Percentiles rank a stretch among this genome's conserved stretches.
Conservation (phyloP, 2,797 vertebrate species). For the Poeciliopsis presidionis region DNA sequence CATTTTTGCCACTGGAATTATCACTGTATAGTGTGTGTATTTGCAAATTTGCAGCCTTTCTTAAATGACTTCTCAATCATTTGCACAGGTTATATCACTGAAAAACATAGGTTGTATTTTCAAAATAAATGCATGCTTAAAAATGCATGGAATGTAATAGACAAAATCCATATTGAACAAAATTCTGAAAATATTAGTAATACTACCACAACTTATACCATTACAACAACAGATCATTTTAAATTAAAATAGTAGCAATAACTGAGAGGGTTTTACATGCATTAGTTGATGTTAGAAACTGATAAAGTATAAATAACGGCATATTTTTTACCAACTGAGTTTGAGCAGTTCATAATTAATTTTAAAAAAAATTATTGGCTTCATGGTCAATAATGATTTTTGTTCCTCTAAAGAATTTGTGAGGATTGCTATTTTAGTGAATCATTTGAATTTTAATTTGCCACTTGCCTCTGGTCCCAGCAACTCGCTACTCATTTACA, state of each 20-base stretch:
- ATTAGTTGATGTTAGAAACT: neutral
- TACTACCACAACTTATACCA: neutral
- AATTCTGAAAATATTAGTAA: neutral
- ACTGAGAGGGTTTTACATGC: neutral
- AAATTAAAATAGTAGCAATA: neutral
- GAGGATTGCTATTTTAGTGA: neutral
- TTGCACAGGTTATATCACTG: neutral
- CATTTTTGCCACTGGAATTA: neutral
- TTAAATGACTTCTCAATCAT: neutral
- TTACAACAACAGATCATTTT: neutral
- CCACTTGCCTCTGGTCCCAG: neutral
- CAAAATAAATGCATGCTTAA: neutral
- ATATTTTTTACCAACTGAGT: neutral
- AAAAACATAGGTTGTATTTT: neutral
- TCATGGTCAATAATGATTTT: neutral
- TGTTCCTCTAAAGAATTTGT: neutral
- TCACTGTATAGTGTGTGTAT: neutral
- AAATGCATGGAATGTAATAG: neutral
- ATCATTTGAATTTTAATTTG: neutral
- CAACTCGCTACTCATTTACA: neutral
- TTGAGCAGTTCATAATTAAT: neutral
- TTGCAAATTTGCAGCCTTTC: neutral
- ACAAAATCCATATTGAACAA: neutral
- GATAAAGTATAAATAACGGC: neutral
- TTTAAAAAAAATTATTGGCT: neutral